Percentiles rank a stretch among this genome's conserved stretches.
Conservation (phyloP, 2,797 vertebrate species). For the Salarias fasciatus region DNA sequence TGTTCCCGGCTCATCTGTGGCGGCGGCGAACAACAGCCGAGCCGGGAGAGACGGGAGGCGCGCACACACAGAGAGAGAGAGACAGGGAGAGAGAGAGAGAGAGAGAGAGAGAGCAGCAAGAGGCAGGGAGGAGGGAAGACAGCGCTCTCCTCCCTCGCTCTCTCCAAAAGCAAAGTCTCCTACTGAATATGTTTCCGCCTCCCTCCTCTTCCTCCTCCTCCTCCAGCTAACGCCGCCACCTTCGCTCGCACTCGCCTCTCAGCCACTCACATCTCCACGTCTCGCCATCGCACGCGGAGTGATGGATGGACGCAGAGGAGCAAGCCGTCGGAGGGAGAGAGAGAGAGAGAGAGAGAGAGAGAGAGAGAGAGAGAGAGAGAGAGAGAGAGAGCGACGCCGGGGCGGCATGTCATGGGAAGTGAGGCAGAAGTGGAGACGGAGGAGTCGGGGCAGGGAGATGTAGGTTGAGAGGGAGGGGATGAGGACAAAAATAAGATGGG, state of each 20-base stretch:
- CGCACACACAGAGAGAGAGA: slow-evolving; percentile 70
- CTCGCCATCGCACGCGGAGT: slow-evolving; percentile 43
- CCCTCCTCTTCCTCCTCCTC: slow-evolving; percentile 9
- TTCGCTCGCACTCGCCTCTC: slow-evolving; percentile 50
- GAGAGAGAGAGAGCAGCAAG: slow-evolving; percentile 30
- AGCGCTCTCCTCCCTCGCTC: slow-evolving; percentile 50
- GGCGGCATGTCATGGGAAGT: slow-evolving; percentile 57
- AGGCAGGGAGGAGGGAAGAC: slow-evolving; percentile 49
- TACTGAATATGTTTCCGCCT: slow-evolving; percentile 60
- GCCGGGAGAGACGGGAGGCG: slow-evolving; percentile 75
- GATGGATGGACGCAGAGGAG: slow-evolving; percentile 61
- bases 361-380: slow-evolving; percentile 5
- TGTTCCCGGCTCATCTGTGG: slow-evolving; percentile 85
- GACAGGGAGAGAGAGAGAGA: slow-evolving; percentile 44
- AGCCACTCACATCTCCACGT: slow-evolving; percentile 59
- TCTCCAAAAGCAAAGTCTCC: slow-evolving; percentile 68
- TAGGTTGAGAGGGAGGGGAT: slow-evolving; percentile 48
- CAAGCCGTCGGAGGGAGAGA: slow-evolving; percentile 47
- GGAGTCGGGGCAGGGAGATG: slow-evolving; percentile 29
- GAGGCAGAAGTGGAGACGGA: slow-evolving; percentile 68
- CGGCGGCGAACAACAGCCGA: slow-evolving; percentile 82
- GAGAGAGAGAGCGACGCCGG: background rate
- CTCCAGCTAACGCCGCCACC: slow-evolving; percentile 19
- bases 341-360: slow-evolving; percentile 19
- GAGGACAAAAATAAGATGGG: slow-evolving; percentile 47